Evolutionary conservation across 2,797 vertebrate species (phyloP).

Genomic region (Tapirus indicus): DNA sequence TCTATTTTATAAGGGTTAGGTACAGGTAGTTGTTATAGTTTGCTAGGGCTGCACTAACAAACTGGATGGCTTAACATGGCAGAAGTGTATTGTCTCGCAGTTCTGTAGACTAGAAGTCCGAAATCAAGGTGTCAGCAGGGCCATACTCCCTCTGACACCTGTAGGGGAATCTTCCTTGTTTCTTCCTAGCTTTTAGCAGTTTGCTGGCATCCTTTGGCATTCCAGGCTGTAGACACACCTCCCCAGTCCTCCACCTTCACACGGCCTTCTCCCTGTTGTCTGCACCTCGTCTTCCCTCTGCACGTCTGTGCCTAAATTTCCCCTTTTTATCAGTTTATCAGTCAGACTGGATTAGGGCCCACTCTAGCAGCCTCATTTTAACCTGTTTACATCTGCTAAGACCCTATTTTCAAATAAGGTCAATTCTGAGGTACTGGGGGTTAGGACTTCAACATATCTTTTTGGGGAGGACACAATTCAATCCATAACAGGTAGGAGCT

Average conservation of each 20-base stretch:
- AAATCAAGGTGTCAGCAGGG: background rate
- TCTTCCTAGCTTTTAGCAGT: background rate
- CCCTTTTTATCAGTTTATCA: background rate
- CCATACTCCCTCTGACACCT: background rate
- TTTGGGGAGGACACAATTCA: background rate
- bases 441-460: background rate
- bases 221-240: background rate
- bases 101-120: background rate
- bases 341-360: background rate
- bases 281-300: background rate
- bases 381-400: background rate
- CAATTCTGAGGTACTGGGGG: background rate
- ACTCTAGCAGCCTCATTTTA: background rate
- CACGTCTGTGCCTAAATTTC: background rate
- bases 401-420: background rate
- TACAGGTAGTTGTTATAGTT: background rate
- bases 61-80: background rate
- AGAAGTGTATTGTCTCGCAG: background rate
- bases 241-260: background rate
- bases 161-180: background rate
- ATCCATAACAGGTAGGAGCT: background rate
- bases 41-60: background rate
- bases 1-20: background rate
- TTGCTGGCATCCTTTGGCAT: background rate
- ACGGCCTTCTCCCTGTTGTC: background rate